Evolutionary conservation across 2,797 vertebrate genomes (phyloP).

Genomic region (Microctenopoma stevenorrisi): DNA sequence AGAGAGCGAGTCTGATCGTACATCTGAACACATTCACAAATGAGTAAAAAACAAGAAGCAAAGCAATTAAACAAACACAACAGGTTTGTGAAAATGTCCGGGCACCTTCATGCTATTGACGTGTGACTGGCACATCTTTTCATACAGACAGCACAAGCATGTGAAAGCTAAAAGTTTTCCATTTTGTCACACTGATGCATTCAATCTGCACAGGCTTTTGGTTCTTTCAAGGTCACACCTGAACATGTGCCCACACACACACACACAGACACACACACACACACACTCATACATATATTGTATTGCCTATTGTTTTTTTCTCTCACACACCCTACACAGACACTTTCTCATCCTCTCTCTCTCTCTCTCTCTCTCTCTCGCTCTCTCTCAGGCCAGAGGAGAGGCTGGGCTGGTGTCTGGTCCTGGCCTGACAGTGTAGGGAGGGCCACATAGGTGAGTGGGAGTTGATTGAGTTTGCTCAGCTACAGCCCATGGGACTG

Average conservation of each 20-base stretch:
- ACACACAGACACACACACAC: slow-evolving; percentile 62
- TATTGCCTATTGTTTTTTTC: neutral
- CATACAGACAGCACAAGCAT: neutral
- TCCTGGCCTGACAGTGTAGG: slow-evolving; percentile 68
- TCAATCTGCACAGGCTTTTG: slow-evolving; percentile 72
- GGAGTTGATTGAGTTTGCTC: slow-evolving; percentile 85
- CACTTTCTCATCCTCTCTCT: slow-evolving; percentile 6
- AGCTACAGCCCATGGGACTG: slow-evolving; percentile 77
- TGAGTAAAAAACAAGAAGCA: neutral
- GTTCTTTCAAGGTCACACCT: slow-evolving; percentile 72
- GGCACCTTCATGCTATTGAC: neutral
- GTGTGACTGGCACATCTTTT: neutral
- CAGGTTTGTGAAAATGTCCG: neutral
- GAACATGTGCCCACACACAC: slow-evolving; percentile 77
- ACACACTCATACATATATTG: slow-evolving; percentile 60
- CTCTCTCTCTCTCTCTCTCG: neutral
- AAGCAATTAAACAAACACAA: neutral
- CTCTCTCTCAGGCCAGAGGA: slow-evolving; percentile 53
- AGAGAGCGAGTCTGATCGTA: neutral
- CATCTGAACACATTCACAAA: too few relatives aligned
- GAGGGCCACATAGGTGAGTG: slow-evolving; percentile 76
- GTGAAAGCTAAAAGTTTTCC: slow-evolving; percentile 62
- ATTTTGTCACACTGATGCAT: slow-evolving; percentile 54
- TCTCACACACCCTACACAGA: slow-evolving; percentile 7
- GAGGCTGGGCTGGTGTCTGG: slow-evolving; percentile 54